These are phyloP conservation scores for Sphecodes monilicornis DNA, from an alignment of 2,888 invertebrate species.

Conservation along the genomic window DNA sequence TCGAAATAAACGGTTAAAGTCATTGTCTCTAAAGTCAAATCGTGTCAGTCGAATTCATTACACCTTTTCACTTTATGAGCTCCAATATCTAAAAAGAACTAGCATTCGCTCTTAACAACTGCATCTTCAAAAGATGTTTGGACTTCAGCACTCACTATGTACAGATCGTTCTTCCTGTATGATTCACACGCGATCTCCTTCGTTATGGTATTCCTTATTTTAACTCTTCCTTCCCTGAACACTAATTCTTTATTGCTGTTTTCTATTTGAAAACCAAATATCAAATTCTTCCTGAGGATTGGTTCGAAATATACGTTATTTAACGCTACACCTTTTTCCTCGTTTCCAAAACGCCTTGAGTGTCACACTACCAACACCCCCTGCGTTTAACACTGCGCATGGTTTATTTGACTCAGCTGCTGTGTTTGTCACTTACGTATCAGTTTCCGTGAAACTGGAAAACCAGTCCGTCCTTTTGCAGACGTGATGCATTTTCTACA, in stretches of 20 bases:
- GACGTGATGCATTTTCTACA: too few species aligned
- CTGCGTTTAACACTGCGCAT: conserved; percentile 4
- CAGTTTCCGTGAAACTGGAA: not conserved
- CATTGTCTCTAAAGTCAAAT: too few species aligned
- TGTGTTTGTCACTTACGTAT: conserved; percentile 18
- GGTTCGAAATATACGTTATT: conserved; percentile 22
- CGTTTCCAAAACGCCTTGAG: not conserved
- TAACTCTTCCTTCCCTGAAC: not conserved
- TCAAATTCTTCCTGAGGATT: conserved; percentile 23
- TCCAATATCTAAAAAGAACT: too few species aligned
- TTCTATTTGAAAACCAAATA: conserved; percentile 28
- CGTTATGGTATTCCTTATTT: not conserved
- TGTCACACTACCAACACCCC: not conserved
- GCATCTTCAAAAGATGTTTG: not conserved
- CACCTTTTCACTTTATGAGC: too few species aligned
- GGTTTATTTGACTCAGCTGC: conserved; percentile 17
- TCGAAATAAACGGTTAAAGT: too few species aligned
- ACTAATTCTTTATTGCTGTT: conserved; percentile 22
- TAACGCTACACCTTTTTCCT: not conserved
- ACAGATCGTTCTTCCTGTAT: conserved; percentile 28
- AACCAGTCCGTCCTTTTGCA: conserved; percentile 33
- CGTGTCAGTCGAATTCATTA: too few species aligned
- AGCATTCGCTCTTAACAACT: too few species aligned
- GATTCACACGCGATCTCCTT: conserved; percentile 10
- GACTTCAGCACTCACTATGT: conserved; percentile 17